Percentiles rank a stretch among this genome's conserved stretches.
phyloP scores from a whole-genome alignment of 1,140 invertebrate genomes.

The Heliothis virescens region DNA sequence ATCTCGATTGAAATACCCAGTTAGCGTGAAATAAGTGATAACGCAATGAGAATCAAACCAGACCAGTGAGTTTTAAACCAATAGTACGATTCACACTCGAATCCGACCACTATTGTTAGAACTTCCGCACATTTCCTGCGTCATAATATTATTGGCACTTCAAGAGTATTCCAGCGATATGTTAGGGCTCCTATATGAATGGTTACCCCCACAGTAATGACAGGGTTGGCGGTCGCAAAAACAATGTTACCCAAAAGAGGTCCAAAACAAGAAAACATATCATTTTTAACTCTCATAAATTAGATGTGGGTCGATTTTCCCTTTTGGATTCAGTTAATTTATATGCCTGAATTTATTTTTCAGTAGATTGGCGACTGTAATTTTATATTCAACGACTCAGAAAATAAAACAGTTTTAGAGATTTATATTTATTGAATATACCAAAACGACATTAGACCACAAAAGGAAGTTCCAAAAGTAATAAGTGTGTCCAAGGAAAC shows the following conservation, averaged over 20 bases:
- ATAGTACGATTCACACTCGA: slow-evolving; percentile 25
- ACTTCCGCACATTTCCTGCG: slow-evolving; percentile 62
- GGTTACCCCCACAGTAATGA: slow-evolving; percentile 37
- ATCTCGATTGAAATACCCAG: background rate
- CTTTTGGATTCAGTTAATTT: background rate
- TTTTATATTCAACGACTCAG: background rate
- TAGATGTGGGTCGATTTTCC: slow-evolving; percentile 6
- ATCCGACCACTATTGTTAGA: slow-evolving; percentile 68
- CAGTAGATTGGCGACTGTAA: background rate
- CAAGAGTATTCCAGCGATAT: slow-evolving; percentile 46
- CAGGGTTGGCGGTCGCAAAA: slow-evolving; percentile 41
- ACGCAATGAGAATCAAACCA: slow-evolving; percentile 13
- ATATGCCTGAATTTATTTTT: background rate
- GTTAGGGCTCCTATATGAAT: slow-evolving; percentile 47
- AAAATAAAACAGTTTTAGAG: no score
- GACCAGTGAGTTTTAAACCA: slow-evolving; percentile 17
- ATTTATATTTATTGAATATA: no score
- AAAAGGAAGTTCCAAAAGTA: background rate
- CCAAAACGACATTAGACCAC: background rate
- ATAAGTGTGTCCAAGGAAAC: background rate
- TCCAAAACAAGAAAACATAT: slow-evolving; percentile 41
- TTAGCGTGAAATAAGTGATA: background rate
- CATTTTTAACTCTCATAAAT: slow-evolving; percentile 40
- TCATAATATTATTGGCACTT: slow-evolving; percentile 52
- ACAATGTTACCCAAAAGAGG: slow-evolving; percentile 39